Base-by-base conservation (phyloP, 1,140 invertebrate genomes). In the Hylyphantes graminicola region DNA sequence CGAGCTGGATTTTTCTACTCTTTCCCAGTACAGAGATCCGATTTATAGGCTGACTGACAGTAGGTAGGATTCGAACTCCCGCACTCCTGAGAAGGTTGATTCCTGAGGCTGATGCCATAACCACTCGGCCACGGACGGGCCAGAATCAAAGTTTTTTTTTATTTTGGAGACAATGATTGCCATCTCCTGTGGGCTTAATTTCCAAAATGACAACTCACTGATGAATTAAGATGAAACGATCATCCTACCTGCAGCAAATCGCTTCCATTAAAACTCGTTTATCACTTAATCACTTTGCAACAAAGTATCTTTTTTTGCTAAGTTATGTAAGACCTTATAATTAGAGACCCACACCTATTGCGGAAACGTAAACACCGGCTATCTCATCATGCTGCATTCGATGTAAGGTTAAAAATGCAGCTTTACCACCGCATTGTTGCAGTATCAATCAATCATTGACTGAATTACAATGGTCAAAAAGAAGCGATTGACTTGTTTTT, bases 231-330 rank as follows among this genome's bases (percentile, higher is more conserved):
- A 78, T 78, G 51, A 78, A 78, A 54, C 48, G 76, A 35, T 67
- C 50, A n/a, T 63, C 64, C 57, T 50, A 67, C 8, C 12, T 51
- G 19, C 55, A 54, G 51, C 55, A 78, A n/a, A 78, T 67, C 17
- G 6, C 50, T 64, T 48, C 76, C 51, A 78, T 78, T 78, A 78
- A 78, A 78, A 78, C 76, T 67, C 76, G 76, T 78, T 78, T 55
- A 78, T 67, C 51, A 21, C 63, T 19, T 67, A 78, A 78, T 78
- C 76, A 51, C 48, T 21, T 12, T 35, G 76, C 61, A 78, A 78
- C 76, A 78, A 57, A 54, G 76, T 78, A 78, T 65, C 76, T 65
- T 65, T 67, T 77, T 65, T 67, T 67, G 17, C 74, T 7, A 51
- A 61, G 10, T 53, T 64, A 17, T 67, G 11, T 10, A 61, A 17